Evolutionary conservation across 2,113 vertebrate species (phyloP), one percentile per base, ranked within the genome.

Genomic region (Hippocampus guttulatus): DNA sequence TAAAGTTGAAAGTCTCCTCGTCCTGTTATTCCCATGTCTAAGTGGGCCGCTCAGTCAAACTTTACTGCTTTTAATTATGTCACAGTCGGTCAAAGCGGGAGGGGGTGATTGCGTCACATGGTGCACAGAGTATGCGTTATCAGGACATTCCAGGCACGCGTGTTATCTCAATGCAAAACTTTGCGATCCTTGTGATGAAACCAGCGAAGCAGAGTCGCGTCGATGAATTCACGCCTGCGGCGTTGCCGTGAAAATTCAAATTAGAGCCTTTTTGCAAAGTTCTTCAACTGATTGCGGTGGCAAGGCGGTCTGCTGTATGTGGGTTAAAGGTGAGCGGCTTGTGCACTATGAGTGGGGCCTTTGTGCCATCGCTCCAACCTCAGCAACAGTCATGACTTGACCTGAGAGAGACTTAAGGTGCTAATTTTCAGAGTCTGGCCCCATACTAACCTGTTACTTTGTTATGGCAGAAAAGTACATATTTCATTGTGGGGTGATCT

Each of bases 1-100:
- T 62, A 70, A 3, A 54, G 49, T 74, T 81, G 83, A 87, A 79
- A 72, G 83, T 87, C 67, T 82, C 60, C 18, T 68, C 74, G 70
- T 84, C 80, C 71, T 81, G 76, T 40, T 81, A 60, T 78, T 66
- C 45, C 18, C 3, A n/a, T 52, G 75, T 30, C 63, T 33, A 49
- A 43, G 63, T 3, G 21, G 57, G 63, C 47, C 84, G 74, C 84
- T 74, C 64, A 65, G 51, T 58, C 73, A 68, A 68, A n/a, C 67
- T 64, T 47, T 51, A 65, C 71, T 45, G 3, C 52, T 61, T 75
- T 76, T 62, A 70, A 80, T 82, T 67, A 85, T 75, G 58, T 87
- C 87, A 87, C 70, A 68, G 52, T 16, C 67, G 57, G 43, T 62
- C 7, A n/a, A 12, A 21, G 64, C 2, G 23, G 20, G 41, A 8